These are phyloP conservation scores for Aulostomus chinensis DNA, from an alignment of 2,797 vertebrate species.

Conservation along the genomic window DNA sequence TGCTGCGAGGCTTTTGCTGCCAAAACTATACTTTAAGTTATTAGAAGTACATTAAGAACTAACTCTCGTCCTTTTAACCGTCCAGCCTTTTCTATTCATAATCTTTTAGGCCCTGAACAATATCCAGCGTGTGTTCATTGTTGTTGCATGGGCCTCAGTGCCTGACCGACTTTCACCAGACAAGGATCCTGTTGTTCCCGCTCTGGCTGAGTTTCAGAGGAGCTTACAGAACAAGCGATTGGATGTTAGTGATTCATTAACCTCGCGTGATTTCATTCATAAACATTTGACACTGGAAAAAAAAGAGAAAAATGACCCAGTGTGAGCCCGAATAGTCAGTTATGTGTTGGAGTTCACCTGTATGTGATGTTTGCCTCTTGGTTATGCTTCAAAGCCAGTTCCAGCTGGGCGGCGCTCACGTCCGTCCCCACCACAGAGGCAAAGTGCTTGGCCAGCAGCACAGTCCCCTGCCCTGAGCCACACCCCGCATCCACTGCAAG, in stretches of 20 bases:
- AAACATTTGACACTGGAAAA: background rate
- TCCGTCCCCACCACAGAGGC: conserved; percentile 82
- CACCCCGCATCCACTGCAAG: conserved; percentile 83
- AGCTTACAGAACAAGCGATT: background rate
- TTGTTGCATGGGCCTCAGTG: background rate
- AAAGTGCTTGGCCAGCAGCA: conserved; percentile 77
- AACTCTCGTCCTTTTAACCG: no score
- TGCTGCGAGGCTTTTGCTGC: no score
- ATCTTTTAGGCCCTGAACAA: no score
- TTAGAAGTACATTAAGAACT: no score
- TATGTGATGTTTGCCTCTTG: conserved; percentile 70
- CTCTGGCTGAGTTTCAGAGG: conserved; percentile 5
- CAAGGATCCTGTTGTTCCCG: conserved; percentile 29
- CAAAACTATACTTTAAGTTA: no score
- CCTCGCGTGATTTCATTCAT: background rate
- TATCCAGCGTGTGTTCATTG: no score
- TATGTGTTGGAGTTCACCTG: conserved; percentile 50
- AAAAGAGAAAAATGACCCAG: background rate
- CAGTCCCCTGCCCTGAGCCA: conserved; percentile 80
- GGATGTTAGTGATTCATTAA: background rate
- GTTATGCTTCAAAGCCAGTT: conserved; percentile 65
- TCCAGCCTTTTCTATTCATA: no score
- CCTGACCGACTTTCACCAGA: conserved; percentile 19
- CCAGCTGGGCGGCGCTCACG: conserved; percentile 84
- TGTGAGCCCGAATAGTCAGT: background rate